These are phyloP conservation scores for Sinonovacula constricta DNA, from an alignment of 1,140 invertebrate genomes.

Conservation along the genomic window DNA sequence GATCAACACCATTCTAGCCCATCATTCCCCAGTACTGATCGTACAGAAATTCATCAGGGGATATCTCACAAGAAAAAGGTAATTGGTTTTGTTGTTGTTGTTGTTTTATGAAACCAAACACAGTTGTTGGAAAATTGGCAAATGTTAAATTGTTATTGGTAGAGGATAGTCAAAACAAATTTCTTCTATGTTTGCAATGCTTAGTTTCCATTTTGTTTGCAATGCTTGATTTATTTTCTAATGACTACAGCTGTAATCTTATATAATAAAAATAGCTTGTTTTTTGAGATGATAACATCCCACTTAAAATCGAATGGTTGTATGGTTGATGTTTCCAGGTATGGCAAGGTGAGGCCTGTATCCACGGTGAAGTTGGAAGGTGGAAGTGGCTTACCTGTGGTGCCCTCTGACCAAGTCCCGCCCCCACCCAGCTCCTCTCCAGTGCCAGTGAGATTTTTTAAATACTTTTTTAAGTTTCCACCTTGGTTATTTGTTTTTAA, in stretches of 20 bases:
- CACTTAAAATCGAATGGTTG: too few species aligned
- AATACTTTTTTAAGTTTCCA: conserved; percentile 2
- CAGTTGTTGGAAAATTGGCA: too few species aligned
- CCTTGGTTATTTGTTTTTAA: neutral
- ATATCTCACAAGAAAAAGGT: conserved; percentile 69
- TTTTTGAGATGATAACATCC: too few species aligned
- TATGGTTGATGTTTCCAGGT: conserved; percentile 20
- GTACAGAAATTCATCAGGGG: conserved; percentile 73
- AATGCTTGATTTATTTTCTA: too few species aligned
- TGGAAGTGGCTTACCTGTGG: conserved; percentile 21
- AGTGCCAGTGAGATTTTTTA: conserved; percentile 19
- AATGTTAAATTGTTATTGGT: too few species aligned
- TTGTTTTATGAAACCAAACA: too few species aligned
- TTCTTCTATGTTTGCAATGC: too few species aligned
- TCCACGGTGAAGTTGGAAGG: conserved; percentile 29
- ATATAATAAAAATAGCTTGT: too few species aligned
- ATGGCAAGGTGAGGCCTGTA: conserved; percentile 11
- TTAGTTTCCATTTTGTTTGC: too few species aligned
- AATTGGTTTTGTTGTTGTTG: conserved; percentile 10
- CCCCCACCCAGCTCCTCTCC: conserved; percentile 58
- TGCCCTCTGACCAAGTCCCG: conserved; percentile 55
- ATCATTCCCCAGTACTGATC: conserved; percentile 76
- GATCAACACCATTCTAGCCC: conserved; percentile 73
- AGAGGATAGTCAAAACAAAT: too few species aligned
- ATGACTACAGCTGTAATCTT: too few species aligned